phyloP scores from a whole-genome alignment of 2,888 invertebrate genomes.

The Graphium colonna region DNA sequence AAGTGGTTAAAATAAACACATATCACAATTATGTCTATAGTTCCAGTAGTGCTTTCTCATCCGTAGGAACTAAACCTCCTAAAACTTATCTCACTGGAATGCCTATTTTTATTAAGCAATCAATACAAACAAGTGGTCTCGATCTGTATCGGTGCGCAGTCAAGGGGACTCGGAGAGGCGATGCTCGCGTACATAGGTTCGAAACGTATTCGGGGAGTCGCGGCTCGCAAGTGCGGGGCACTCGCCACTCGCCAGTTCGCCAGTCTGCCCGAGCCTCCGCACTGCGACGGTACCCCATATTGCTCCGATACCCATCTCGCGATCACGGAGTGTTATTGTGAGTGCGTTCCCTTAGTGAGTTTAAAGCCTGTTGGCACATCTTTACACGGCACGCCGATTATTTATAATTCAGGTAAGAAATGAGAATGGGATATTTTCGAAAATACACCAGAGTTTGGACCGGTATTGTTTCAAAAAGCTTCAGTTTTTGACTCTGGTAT shows the following conservation, averaged over 20 bases:
- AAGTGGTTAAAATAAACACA: no score
- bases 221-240: constrained; percentile 28
- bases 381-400: not conserved
- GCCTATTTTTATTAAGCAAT: no score
- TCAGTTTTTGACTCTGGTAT: no score
- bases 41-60: no score
- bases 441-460: no score
- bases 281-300: constrained; percentile 61
- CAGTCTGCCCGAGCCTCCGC: constrained; percentile 66
- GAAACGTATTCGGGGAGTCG: constrained; percentile 17
- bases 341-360: not conserved
- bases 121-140: not conserved
- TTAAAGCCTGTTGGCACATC: constrained; percentile 6
- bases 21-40: no score
- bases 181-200: constrained; percentile 2
- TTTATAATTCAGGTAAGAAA: not conserved
- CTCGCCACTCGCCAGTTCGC: constrained; percentile 35
- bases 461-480: no score
- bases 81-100: no score
- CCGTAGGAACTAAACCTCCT: no score
- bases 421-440: no score
- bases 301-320: constrained; percentile 30
- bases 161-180: not conserved
- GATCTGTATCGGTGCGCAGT: not conserved
- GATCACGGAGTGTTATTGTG: constrained; percentile 18